Conservation (phyloP, 2,888 invertebrate species). For the Amphipyra tragopoginis region DNA sequence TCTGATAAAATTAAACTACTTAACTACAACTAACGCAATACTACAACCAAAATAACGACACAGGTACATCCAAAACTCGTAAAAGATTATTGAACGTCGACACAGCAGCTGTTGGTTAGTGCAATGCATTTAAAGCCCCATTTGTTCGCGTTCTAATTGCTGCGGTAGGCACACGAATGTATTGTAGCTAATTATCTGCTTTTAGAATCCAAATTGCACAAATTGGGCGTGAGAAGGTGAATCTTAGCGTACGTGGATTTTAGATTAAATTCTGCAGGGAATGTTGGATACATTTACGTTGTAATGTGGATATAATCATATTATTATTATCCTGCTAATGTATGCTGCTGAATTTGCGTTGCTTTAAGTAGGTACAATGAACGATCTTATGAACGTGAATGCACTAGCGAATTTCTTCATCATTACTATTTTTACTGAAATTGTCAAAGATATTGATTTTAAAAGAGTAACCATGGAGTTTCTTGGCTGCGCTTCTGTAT, state of each 20-base stretch:
- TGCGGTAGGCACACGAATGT: conserved; percentile 16
- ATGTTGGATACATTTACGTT: not conserved
- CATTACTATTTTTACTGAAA: too few species aligned
- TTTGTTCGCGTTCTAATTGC: conserved; percentile 32
- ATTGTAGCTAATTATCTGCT: conserved; percentile 26
- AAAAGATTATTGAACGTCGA: not conserved
- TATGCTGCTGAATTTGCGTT: too few species aligned
- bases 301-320: not conserved
- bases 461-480: too few species aligned
- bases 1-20: too few species aligned
- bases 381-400: too few species aligned
- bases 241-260: not conserved
- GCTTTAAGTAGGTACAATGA: too few species aligned
- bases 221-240: conserved; percentile 11
- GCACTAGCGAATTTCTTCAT: too few species aligned
- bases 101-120: conserved; percentile 27
- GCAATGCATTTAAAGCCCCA: conserved; percentile 43
- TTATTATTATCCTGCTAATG: too few species aligned
- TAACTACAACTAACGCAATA: not conserved
- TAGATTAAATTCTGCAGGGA: not conserved
- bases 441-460: too few species aligned
- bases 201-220: conserved; percentile 18
- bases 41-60: not conserved
- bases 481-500: too few species aligned
- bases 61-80: conserved; percentile 1